Evolutionary conservation across 2,888 invertebrate genomes (phyloP).

Genomic region (Alloplasta piceator): DNA sequence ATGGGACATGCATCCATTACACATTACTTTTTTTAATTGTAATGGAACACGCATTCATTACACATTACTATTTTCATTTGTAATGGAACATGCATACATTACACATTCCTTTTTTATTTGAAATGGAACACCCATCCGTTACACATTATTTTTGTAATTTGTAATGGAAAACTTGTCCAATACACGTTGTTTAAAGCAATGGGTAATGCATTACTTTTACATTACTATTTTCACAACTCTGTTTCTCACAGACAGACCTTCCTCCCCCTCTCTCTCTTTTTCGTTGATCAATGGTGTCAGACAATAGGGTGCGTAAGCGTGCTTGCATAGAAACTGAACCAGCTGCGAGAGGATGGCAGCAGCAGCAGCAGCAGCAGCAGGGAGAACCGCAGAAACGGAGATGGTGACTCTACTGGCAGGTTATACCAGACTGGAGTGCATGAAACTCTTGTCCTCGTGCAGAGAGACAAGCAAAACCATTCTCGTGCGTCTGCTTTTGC

Average conservation of each 20-base stretch:
- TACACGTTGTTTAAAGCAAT: too few species aligned
- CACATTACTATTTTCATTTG: too few species aligned
- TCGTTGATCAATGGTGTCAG: constrained; percentile 64
- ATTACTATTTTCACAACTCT: too few species aligned
- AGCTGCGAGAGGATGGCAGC: constrained; percentile 47
- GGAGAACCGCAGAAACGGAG: constrained; percentile 49
- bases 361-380: constrained; percentile 24
- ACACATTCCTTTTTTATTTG: too few species aligned
- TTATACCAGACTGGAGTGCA: constrained; percentile 20
- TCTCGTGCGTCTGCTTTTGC: constrained; percentile 17
- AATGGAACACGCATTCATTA: too few species aligned
- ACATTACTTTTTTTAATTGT: too few species aligned
- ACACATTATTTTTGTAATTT: too few species aligned
- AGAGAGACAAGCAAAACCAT: not conserved
- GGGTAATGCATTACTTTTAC: too few species aligned
- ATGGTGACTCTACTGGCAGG: constrained; percentile 48
- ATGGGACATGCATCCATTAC: too few species aligned
- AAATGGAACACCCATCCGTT: too few species aligned
- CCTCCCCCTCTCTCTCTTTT: not conserved
- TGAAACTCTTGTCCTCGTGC: constrained; percentile 37
- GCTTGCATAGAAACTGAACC: constrained; percentile 58
- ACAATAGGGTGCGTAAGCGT: constrained; percentile 61
- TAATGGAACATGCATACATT: too few species aligned
- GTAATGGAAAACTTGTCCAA: too few species aligned
- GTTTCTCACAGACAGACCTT: not conserved